phyloP scores from a whole-genome alignment of 1,140 invertebrate species.

The Parasteatoda tepidariorum region DNA sequence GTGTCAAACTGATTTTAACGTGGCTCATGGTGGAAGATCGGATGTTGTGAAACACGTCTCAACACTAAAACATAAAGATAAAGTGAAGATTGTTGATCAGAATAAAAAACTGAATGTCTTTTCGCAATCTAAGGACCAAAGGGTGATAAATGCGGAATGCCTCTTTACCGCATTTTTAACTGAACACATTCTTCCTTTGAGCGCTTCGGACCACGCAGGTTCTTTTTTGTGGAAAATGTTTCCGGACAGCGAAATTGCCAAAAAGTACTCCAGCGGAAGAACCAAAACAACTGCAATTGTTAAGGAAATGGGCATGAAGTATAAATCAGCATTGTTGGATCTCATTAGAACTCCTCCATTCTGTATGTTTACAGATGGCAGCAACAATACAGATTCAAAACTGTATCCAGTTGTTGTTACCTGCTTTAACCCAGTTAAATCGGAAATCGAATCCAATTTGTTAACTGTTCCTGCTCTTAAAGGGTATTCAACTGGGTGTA shows the following conservation, averaged over 20 bases:
- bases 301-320: not conserved
- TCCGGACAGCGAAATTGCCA: not conserved
- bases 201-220: not conserved
- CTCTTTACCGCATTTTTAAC: not conserved
- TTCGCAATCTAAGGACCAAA: not conserved
- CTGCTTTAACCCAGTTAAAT: not conserved
- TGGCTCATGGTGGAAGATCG: not conserved
- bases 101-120: not conserved
- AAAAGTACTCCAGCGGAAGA: conserved; percentile 1
- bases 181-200: not conserved
- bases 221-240: conserved; percentile 12
- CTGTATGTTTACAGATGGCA: conserved; percentile 7
- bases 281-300: conserved; percentile 5
- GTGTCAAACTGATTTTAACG: too few species aligned
- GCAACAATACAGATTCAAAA: not conserved
- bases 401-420: conserved; percentile 4
- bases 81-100: not conserved
- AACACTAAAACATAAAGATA: not conserved
- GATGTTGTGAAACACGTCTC: not conserved
- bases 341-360: not conserved
- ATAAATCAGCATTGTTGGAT: not conserved
- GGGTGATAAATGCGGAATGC: not conserved
- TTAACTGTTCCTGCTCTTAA: not conserved
- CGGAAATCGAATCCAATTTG: not conserved
- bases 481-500: not conserved